Percentiles rank a stretch among this genome's conserved stretches.
Conservation (phyloP, 2,888 invertebrate species). For the Athalia circularis region DNA sequence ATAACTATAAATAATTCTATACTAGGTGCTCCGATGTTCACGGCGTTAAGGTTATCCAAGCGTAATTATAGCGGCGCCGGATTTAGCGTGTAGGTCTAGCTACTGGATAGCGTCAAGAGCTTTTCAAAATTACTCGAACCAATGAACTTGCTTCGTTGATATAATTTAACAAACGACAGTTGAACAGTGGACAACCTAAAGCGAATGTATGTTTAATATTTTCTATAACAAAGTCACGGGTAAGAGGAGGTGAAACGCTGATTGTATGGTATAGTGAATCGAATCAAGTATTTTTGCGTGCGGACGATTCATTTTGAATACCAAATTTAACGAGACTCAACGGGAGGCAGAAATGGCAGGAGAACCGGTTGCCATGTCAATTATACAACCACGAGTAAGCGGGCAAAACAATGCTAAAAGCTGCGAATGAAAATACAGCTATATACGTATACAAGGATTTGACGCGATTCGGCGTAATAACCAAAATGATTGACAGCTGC, state of each 20-base stretch:
- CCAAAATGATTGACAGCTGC: conserved; percentile 36
- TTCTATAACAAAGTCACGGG: too few relatives aligned
- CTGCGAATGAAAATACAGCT: conserved; percentile 30
- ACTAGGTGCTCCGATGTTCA: conserved; percentile 8
- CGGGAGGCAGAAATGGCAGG: not conserved
- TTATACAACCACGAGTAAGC: conserved; percentile 31
- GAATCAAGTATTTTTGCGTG: conserved; percentile 9
- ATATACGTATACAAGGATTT: conserved; percentile 3
- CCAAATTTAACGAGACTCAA: conserved; percentile 16
- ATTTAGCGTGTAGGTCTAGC: not conserved
- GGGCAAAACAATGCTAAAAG: conserved; percentile 34
- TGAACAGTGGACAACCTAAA: conserved; percentile 25
- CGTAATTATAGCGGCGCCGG: conserved; percentile 4
- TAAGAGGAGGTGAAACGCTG: not conserved
- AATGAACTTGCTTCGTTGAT: conserved; percentile 36
- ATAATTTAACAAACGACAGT: conserved; percentile 44
- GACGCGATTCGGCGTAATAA: conserved; percentile 39
- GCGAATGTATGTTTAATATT: too few relatives aligned
- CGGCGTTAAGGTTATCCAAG: conserved; percentile 31
- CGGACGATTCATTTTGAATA: conserved; percentile 12
- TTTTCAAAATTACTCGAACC: conserved; percentile 42
- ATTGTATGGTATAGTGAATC: not conserved
- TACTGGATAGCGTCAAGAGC: conserved; percentile 36
- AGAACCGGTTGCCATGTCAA: conserved; percentile 25
- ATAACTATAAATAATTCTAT: conserved; percentile 41